Evolutionary conservation across 2,888 invertebrate species (phyloP), one percentile per base, ranked within the genome.

Genomic region (Cryptocephalus primarius): DNA sequence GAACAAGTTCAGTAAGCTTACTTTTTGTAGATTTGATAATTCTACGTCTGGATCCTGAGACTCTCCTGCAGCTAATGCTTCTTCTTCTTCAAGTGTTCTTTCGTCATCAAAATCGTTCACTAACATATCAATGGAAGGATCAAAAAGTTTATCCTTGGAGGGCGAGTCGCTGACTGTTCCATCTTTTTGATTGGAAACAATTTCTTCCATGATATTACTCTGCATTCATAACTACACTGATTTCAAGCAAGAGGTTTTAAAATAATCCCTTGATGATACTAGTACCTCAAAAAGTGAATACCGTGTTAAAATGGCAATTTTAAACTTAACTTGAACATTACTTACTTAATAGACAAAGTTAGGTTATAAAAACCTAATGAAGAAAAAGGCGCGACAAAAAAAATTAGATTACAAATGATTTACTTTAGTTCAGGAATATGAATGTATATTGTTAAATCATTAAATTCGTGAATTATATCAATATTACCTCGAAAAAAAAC

Each of bases 71-170:
- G 91, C 92, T 67, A 94, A 72, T 43, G 91, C 92, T 77, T 96
- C 96, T 76, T 96, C 95, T 74, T 96, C 95, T 69, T 94, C 95
- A 67, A 96, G 70, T 51, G 95, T 96, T 68, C 89, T 81, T 69
- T 96, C 96, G 75, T 96, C 95, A 71, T 96, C 96, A 73, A 90
- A 94, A 72, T 95, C 95, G 80, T 95, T 89, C 54, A 94, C 87
- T 79, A 95, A 85, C 92, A 95, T 92, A 71, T 94, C 94, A 67
- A 91, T 84, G 55, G 90, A 83, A 53, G 94, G 93, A 71, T 93
- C 93, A 76, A 94, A 93, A 62, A 86, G 67, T 61, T 73, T 75
- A 65, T 76, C 76, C 62, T 73, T 72, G 55, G 69, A 70, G 50
- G 66, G 58, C 32, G 65, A 62, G 48, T 60, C 60, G 53, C 60